These are phyloP conservation scores for Salticus scenicus DNA, from an alignment of 2,888 invertebrate genomes.

Conservation along the genomic window DNA sequence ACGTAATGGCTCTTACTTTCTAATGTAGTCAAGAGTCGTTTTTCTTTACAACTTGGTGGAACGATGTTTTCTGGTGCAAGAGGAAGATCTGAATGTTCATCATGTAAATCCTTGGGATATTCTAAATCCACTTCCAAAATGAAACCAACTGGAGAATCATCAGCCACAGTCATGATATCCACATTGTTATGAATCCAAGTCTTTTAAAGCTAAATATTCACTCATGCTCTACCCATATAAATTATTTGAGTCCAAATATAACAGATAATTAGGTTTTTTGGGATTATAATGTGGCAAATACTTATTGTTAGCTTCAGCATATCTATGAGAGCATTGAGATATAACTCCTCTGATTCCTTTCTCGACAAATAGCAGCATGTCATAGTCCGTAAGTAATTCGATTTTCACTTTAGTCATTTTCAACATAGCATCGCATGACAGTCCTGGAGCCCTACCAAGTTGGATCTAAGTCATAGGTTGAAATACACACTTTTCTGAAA, in stretches of 20 bases:
- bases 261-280: neutral
- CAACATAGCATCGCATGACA: neutral
- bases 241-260: conserved; percentile 71
- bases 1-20: neutral
- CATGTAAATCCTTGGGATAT: neutral
- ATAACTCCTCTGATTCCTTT: conserved; percentile 70
- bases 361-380: neutral
- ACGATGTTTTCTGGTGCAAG: neutral
- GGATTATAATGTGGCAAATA: conserved; percentile 37
- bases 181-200: neutral
- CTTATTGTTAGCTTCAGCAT: neutral
- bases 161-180: neutral
- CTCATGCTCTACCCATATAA: conserved; percentile 71
- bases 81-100: neutral
- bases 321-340: neutral
- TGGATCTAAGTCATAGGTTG: neutral
- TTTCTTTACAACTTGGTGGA: conserved; percentile 20
- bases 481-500: conserved; percentile 72
- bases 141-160: neutral
- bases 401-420: neutral
- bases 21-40: neutral
- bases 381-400: neutral
- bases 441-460: neutral
- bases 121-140: neutral
- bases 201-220: neutral